These are phyloP conservation scores for Limosa lapponica DNA, from an alignment of 2,797 vertebrate genomes.

Conservation along the genomic window DNA sequence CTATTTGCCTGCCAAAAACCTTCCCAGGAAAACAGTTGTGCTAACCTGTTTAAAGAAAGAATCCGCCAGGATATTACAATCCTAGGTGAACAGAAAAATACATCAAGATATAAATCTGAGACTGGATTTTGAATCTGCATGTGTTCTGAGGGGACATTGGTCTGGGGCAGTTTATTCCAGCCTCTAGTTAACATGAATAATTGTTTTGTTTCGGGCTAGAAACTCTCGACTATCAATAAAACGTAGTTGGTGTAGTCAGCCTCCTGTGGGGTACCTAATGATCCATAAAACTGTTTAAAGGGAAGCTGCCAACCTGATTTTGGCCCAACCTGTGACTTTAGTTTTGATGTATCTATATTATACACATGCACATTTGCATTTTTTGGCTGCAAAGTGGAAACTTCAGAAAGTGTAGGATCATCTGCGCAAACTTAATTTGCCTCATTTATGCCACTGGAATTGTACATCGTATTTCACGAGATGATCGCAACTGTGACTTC, in stretches of 20 bases:
- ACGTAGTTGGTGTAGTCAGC: not conserved
- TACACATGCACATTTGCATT: not conserved
- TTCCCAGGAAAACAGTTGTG: constrained; percentile 14
- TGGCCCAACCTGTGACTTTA: constrained; percentile 12
- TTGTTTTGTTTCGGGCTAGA: constrained; percentile 35
- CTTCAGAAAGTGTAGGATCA: not conserved
- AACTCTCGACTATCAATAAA: not conserved
- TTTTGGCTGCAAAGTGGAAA: not conserved
- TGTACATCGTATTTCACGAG: not conserved
- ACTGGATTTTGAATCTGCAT: not conserved
- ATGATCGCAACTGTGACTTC: not conserved
- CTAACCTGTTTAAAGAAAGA: not conserved
- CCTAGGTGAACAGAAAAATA: not conserved
- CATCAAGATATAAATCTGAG: not conserved
- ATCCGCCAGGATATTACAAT: not conserved
- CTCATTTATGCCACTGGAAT: not conserved
- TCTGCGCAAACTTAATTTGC: not conserved
- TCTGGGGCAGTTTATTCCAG: not conserved
- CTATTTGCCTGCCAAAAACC: constrained; percentile 6
- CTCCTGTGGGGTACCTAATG: constrained; percentile 50
- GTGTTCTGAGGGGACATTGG: not conserved
- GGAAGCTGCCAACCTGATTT: constrained; percentile 37
- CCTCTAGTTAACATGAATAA: constrained; percentile 40
- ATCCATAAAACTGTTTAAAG: constrained; percentile 53
- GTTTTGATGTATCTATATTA: not conserved